Percentiles rank a stretch among this genome's conserved stretches.
Conservation (phyloP, 2,888 invertebrate genomes). For the Lepidochitona cinerea region DNA sequence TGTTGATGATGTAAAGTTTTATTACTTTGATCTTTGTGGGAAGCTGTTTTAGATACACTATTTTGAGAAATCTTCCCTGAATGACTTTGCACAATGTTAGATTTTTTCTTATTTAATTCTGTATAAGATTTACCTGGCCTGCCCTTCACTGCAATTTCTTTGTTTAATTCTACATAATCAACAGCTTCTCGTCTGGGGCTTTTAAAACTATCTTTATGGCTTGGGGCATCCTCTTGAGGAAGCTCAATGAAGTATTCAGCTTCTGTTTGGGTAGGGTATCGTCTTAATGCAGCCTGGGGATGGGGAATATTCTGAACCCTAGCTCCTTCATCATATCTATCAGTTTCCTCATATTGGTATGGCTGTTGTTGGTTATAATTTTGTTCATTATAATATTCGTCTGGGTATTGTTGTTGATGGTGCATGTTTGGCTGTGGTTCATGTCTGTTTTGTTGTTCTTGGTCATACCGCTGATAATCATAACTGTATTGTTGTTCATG, state of each 20-base stretch:
- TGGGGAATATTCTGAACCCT: not conserved
- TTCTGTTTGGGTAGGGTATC: not conserved
- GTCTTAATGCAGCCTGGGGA: not conserved
- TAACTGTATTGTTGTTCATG: not conserved
- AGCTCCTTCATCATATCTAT: too few species aligned
- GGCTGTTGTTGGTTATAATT: too few species aligned
- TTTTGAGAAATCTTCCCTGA: not conserved
- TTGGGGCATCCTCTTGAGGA: not conserved
- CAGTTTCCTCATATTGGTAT: too few species aligned
- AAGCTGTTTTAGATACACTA: not conserved
- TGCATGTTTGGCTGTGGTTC: too few species aligned
- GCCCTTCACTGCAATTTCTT: not conserved
- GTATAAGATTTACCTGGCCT: not conserved
- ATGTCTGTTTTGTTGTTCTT: not conserved
- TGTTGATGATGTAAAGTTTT: not conserved
- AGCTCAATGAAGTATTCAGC: conserved; percentile 1
- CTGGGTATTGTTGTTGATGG: not conserved
- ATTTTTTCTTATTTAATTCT: not conserved
- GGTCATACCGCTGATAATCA: not conserved
- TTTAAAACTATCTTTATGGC: not conserved
- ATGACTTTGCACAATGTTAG: not conserved
- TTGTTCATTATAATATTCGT: too few species aligned
- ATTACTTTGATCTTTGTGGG: too few species aligned
- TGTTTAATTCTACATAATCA: not conserved
- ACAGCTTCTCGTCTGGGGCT: not conserved